These are phyloP conservation scores for Parazoanthus darwini DNA, from an alignment of 92 coral and sea anemone species.

Conservation along the genomic window DNA sequence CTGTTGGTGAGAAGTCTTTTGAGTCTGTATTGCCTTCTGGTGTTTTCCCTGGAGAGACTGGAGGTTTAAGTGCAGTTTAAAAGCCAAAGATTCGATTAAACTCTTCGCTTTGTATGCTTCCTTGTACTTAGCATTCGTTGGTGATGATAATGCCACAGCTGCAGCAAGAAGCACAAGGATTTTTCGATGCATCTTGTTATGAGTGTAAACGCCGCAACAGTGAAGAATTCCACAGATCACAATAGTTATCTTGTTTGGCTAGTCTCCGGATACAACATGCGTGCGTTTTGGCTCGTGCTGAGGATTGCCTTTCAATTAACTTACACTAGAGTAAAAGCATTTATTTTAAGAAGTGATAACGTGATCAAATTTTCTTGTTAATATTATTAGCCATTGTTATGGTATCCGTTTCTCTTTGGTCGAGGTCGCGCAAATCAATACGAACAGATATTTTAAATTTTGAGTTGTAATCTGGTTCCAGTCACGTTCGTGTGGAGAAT, in stretches of 20 bases:
- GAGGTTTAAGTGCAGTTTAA: conserved; percentile 6
- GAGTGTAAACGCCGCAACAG: background rate
- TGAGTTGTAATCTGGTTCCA: too few species aligned
- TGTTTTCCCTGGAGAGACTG: background rate
- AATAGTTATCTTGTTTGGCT: background rate
- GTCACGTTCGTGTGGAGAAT: too few species aligned
- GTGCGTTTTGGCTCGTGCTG: background rate
- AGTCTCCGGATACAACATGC: background rate
- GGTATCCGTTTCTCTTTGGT: too few species aligned
- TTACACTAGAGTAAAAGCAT: background rate
- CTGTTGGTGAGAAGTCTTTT: background rate
- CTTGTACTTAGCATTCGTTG: background rate
- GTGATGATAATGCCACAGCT: background rate
- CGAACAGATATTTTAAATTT: too few species aligned
- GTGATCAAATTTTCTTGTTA: background rate
- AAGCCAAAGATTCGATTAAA: conserved; percentile 14
- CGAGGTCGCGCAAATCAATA: too few species aligned
- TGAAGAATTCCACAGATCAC: background rate
- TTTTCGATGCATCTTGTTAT: background rate
- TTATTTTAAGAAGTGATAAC: background rate
- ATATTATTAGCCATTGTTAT: too few species aligned
- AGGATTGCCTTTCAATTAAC: background rate
- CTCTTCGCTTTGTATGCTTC: conserved; percentile 24
- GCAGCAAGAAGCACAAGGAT: background rate
- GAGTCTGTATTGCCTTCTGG: background rate